Evolutionary conservation across 2,113 vertebrate genomes (phyloP).

Genomic region (Leptosomus discolor): DNA sequence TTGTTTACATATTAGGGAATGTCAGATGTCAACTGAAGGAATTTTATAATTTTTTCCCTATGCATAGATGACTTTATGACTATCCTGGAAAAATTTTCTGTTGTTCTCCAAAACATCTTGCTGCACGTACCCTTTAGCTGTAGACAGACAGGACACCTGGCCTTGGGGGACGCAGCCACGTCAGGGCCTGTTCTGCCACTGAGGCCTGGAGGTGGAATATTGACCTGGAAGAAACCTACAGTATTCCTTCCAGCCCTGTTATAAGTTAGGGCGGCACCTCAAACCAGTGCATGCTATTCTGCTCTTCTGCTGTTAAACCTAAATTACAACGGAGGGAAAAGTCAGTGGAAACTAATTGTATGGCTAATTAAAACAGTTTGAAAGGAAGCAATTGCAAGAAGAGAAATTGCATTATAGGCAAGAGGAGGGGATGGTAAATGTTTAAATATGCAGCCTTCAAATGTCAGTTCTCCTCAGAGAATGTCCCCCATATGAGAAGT

Average conservation of each 20-base stretch:
- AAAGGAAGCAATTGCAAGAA: constrained; percentile 33
- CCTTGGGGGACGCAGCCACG: background rate
- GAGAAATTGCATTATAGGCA: constrained; percentile 32
- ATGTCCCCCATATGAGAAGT: constrained; percentile 25
- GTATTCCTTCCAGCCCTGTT: background rate
- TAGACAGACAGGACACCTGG: background rate
- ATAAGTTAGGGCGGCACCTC: background rate
- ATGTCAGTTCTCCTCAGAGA: constrained; percentile 55
- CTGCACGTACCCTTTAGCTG: background rate
- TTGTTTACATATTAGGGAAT: background rate
- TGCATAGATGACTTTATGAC: background rate
- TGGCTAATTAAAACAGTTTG: constrained; percentile 58
- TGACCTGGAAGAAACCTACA: background rate
- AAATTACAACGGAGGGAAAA: constrained; percentile 39
- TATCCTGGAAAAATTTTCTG: background rate
- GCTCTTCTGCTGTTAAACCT: constrained; percentile 15
- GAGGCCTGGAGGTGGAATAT: background rate
- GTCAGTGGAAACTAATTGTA: constrained; percentile 53
- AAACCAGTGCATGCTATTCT: background rate
- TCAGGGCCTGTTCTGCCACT: background rate
- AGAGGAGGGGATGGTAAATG: constrained; percentile 38
- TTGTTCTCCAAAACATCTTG: background rate
- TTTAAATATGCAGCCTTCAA: constrained; percentile 54
- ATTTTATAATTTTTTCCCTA: too few species aligned
- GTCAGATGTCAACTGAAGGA: background rate